Evolutionary conservation across 2,888 invertebrate species (phyloP).

Genomic region (Strigamia maritima): DNA sequence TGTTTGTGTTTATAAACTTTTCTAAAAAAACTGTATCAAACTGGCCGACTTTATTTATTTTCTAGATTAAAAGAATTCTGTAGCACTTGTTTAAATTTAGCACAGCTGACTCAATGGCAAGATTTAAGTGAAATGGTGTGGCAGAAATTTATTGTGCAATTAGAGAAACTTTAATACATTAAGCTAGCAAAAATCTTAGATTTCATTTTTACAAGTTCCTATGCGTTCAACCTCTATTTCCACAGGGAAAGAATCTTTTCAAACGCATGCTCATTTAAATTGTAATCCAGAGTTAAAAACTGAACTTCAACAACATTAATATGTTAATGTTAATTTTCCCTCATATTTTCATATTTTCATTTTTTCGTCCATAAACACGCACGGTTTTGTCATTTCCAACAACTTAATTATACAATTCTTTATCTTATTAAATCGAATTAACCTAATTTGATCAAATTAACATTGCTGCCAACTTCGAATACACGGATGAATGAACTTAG

Average conservation of each 20-base stretch:
- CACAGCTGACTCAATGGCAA: not conserved
- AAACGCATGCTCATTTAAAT: too few relatives aligned
- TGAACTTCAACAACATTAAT: not conserved
- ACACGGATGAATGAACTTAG: conserved; percentile 25
- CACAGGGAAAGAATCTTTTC: not conserved
- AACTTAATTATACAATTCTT: not conserved
- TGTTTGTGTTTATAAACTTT: too few relatives aligned
- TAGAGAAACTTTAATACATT: not conserved
- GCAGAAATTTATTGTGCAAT: not conserved
- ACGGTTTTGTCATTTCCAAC: not conserved
- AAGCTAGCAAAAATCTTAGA: not conserved
- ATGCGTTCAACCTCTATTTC: not conserved
- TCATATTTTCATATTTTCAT: too few relatives aligned
- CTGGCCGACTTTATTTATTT: too few relatives aligned
- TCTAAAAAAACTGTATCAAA: too few relatives aligned
- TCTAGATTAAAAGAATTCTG: too few relatives aligned
- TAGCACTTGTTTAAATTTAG: not conserved
- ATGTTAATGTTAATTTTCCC: not conserved
- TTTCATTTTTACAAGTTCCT: not conserved
- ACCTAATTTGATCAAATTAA: not conserved
- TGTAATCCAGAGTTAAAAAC: not conserved
- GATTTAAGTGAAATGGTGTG: not conserved
- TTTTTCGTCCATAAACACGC: too few relatives aligned
- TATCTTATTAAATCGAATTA: conserved; percentile 25
- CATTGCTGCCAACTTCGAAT: conserved; percentile 1